These are phyloP conservation scores for Ivindomyrus marchei DNA, from an alignment of 2,113 vertebrate genomes.

Conservation along the genomic window DNA sequence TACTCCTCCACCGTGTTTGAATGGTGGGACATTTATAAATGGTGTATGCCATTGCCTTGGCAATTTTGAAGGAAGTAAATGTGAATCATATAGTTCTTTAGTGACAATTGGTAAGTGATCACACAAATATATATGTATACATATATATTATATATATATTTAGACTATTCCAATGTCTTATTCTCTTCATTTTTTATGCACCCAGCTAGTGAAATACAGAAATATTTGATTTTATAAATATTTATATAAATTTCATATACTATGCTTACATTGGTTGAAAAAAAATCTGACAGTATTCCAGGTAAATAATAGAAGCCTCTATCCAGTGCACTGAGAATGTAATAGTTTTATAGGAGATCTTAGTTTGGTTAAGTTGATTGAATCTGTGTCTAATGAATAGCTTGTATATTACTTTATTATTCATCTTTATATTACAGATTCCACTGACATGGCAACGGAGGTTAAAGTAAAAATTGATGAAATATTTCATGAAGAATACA, in stretches of 20 bases:
- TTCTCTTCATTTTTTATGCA: not conserved
- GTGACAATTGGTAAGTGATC: conserved; percentile 5
- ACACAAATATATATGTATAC: not conserved
- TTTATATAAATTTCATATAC: not conserved
- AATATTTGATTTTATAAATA: not conserved
- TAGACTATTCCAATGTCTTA: not conserved
- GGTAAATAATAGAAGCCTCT: not conserved
- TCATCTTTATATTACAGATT: conserved; percentile 17
- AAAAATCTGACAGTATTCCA: not conserved
- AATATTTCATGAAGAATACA: not conserved
- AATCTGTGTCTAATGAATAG: not conserved
- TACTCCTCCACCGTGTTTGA: not conserved
- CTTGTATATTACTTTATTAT: not conserved
- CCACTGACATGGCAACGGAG: conserved; percentile 5
- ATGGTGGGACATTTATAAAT: not conserved
- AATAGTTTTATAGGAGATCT: not conserved
- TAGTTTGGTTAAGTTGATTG: not conserved
- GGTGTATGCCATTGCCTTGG: not conserved
- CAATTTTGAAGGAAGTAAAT: conserved; percentile 9
- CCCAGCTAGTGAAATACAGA: not conserved
- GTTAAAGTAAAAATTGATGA: conserved; percentile 18
- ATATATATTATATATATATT: not conserved
- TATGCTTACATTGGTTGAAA: not conserved
- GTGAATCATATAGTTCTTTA: not conserved
- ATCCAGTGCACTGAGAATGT: not conserved